phyloP scores from a whole-genome alignment of 2,113 vertebrate genomes.

The Pitta sordida region DNA sequence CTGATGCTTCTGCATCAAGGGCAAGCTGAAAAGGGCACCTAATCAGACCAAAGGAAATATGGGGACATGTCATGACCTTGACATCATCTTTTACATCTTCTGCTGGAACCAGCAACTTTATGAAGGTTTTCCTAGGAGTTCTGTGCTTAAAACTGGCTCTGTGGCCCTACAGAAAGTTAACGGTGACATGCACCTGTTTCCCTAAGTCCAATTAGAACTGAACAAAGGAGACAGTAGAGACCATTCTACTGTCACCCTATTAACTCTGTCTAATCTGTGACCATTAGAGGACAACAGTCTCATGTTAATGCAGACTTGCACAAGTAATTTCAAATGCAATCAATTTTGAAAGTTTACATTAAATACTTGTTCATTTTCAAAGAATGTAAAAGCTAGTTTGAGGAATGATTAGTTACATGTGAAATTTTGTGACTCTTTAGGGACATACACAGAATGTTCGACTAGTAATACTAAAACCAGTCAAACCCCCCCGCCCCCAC shows the following conservation, averaged over 20 bases:
- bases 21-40: neutral
- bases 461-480: neutral
- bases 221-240: neutral
- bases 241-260: neutral
- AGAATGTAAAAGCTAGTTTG: neutral
- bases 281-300: neutral
- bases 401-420: neutral
- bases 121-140: neutral
- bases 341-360: neutral
- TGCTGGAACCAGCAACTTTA: neutral
- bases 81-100: neutral
- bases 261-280: neutral
- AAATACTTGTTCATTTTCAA: neutral
- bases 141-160: neutral
- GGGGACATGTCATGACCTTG: neutral
- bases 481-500: neutral
- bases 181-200: neutral
- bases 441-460: neutral
- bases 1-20: neutral
- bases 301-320: neutral
- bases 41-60: neutral
- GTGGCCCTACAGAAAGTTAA: neutral
- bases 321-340: neutral
- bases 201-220: neutral
- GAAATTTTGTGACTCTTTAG: neutral